Evolutionary conservation across 2,888 invertebrate genomes (phyloP).

Genomic region (Parochlus steinenii): DNA sequence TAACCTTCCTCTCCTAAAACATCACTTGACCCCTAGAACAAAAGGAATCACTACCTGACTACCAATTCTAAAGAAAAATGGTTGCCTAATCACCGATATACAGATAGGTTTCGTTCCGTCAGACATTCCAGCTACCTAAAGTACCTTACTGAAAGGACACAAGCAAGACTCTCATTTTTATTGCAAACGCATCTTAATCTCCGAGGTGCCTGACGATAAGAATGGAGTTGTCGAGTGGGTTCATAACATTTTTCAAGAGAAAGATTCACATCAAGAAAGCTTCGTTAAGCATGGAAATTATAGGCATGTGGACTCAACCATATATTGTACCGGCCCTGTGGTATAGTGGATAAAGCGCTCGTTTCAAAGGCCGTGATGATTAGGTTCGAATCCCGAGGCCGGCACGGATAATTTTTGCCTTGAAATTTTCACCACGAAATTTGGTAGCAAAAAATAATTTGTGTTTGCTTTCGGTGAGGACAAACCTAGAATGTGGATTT

Average conservation of each 20-base stretch:
- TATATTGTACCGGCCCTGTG: too few relatives aligned
- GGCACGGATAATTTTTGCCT: too few relatives aligned
- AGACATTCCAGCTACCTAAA: slow-evolving; percentile 49
- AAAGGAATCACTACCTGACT: slow-evolving; percentile 71
- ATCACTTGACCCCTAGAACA: slow-evolving; percentile 70
- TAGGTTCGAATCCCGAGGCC: too few relatives aligned
- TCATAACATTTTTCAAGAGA: slow-evolving; percentile 1
- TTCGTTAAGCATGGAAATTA: slow-evolving; percentile 1
- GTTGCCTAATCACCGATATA: slow-evolving; percentile 61
- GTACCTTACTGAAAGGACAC: slow-evolving; percentile 49
- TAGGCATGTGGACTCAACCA: too few relatives aligned
- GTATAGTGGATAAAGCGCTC: too few relatives aligned
- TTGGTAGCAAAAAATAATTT: too few relatives aligned
- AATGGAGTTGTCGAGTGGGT: slow-evolving; percentile 30
- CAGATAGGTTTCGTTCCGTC: slow-evolving; percentile 46
- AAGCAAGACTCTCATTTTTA: slow-evolving; percentile 50
- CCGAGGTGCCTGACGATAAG: slow-evolving; percentile 48
- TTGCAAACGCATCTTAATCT: slow-evolving; percentile 59
- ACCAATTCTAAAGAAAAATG: slow-evolving; percentile 54
- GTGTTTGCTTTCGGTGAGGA: too few relatives aligned
- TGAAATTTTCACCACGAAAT: too few relatives aligned
- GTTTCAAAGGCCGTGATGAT: too few relatives aligned
- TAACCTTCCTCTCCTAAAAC: slow-evolving; percentile 58
- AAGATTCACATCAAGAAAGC: slow-evolving; percentile 1
- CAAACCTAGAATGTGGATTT: too few relatives aligned